Conservation (phyloP, 1,140 invertebrate genomes). For the Lordiphosa stackelbergi region DNA sequence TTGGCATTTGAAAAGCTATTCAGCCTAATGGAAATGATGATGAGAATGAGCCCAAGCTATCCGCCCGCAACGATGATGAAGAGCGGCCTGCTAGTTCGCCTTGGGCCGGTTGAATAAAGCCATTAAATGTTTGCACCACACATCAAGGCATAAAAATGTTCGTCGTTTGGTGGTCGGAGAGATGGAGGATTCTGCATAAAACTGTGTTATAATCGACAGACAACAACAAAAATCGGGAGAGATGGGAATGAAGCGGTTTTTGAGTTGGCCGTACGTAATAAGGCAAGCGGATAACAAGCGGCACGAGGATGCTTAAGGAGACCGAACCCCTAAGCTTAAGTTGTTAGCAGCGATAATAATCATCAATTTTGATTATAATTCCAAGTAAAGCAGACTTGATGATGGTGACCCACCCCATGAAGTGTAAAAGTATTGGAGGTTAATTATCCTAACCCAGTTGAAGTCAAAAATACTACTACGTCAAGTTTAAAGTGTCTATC, state of each 20-base stretch:
- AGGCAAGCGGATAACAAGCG: slow-evolving; percentile 4
- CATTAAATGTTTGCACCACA: slow-evolving; percentile 59
- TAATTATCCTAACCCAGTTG: too few species aligned
- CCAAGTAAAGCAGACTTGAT: too few species aligned
- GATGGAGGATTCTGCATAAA: slow-evolving; percentile 18
- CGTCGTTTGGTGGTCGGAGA: slow-evolving; percentile 6
- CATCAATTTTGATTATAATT: too few species aligned
- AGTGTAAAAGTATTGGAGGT: too few species aligned
- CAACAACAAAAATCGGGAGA: slow-evolving; percentile 2
- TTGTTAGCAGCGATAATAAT: too few species aligned
- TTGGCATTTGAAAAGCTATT: slow-evolving; percentile 71
- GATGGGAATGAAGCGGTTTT: slow-evolving; percentile 3
- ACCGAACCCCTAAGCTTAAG: too few species aligned
- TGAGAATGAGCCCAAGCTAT: slow-evolving; percentile 29
- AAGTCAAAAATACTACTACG: too few species aligned
- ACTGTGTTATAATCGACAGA: slow-evolving; percentile 25
- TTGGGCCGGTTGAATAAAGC: slow-evolving; percentile 44
- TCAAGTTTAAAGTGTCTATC: too few species aligned
- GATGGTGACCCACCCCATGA: too few species aligned
- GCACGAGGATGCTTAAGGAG: neutral
- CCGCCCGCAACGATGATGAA: slow-evolving; percentile 40
- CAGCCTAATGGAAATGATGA: slow-evolving; percentile 69
- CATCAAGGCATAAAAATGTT: slow-evolving; percentile 44
- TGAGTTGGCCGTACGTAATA: slow-evolving; percentile 6
- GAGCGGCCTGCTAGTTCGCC: slow-evolving; percentile 15